Percentiles rank a stretch among this genome's conserved stretches.
These are phyloP conservation scores for Papilio polytes DNA, from an alignment of 1,140 invertebrate genomes.

Conservation along the genomic window DNA sequence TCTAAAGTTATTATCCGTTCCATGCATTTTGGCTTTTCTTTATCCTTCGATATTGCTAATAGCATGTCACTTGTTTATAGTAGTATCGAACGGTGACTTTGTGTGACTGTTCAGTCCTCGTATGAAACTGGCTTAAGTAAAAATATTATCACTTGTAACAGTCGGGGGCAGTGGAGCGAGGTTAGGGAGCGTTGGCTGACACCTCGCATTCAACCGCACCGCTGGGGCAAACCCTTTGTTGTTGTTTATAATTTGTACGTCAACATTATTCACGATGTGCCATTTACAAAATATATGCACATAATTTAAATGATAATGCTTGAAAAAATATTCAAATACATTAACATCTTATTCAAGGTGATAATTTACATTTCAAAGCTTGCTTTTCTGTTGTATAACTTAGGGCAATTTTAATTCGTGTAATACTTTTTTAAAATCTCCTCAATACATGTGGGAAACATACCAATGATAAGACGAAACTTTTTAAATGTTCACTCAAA, in stretches of 20 bases:
- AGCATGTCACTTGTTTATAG: too few relatives aligned
- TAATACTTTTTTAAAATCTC: neutral
- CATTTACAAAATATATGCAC: constrained; percentile 36
- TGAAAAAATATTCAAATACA: constrained; percentile 9
- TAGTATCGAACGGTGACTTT: too few relatives aligned
- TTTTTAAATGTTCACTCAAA: neutral
- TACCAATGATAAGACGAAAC: too few relatives aligned
- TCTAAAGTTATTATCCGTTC: too few relatives aligned
- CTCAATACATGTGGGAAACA: neutral
- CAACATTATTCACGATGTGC: constrained; percentile 30
- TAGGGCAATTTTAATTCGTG: neutral
- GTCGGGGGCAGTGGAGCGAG: constrained; percentile 55
- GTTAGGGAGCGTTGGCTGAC: constrained; percentile 60
- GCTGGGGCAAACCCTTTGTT: constrained; percentile 39
- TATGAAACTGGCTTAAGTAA: neutral
- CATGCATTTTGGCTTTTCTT: too few relatives aligned
- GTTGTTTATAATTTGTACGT: constrained; percentile 40
- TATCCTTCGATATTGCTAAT: too few relatives aligned
- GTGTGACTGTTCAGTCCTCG: neutral
- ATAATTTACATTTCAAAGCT: constrained; percentile 18
- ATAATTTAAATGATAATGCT: constrained; percentile 15
- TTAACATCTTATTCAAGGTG: constrained; percentile 10
- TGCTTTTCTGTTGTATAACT: neutral
- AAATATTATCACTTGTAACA: constrained; percentile 39
- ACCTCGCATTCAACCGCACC: constrained; percentile 58